Evolutionary conservation across 2,113 vertebrate genomes (phyloP), one percentile per base, ranked within the genome.

Genomic region (Pygathrix nemaeus): DNA sequence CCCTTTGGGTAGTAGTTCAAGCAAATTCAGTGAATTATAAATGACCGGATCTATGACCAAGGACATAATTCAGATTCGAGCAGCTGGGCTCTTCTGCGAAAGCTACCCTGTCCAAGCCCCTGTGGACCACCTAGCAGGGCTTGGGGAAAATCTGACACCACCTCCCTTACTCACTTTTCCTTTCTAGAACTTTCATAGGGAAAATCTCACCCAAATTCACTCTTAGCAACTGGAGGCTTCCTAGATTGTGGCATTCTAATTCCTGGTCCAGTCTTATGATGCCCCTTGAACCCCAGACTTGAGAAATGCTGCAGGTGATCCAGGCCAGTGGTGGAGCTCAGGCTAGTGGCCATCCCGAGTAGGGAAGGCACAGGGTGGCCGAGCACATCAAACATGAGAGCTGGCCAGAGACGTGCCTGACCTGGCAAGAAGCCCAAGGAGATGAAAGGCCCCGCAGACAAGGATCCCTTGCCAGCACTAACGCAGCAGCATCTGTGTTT

Each of bases 401-500:
- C 96, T 94, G 91, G 93, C 94, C 90, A 95, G 40, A 92, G 97
- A 61, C 27, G 0, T 21, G 93, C 86, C 97, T 70, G 88, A 64
- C 92, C 97, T 98, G 96, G 95, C 82, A 97, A 90, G 35, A 79
- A 90, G 96, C 94, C 93, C 96, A 2, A 48, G 95, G 90, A 96
- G 27, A 98, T 57, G 79, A 75, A 93, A 92, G 96, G 73, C 59
- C 75, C 59, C 57, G 66, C 87, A 94, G 97, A 96, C 88, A 95
- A 38, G 86, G 84, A 73, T 55, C 97, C 66, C 93, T 93, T 93
- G 90, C 91, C 97, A 97, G 55, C 97, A 45, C 57, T 89, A 96
- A 94, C 48, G 79, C 94, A 96, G 84, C 85, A 52, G 79, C 97
- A 98, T 98, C 95, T 98, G 96, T 96, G 94, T 96, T 97, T 96